These are phyloP conservation scores for Numida meleagris DNA, from an alignment of 2,113 vertebrate species.

Conservation along the genomic window DNA sequence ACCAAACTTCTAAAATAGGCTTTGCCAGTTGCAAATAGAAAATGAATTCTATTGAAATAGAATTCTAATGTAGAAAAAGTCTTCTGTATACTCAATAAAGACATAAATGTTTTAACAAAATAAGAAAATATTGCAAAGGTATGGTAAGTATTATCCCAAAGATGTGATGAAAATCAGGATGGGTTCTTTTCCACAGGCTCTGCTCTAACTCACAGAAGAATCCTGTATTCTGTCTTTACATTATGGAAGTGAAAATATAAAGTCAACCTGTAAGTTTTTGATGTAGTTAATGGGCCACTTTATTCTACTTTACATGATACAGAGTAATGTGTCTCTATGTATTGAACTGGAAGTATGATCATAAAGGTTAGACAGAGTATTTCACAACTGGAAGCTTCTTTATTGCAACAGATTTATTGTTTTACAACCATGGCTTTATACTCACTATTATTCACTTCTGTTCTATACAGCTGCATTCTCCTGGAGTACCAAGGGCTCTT, in stretches of 20 bases:
- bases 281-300: conserved; percentile 28
- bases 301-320: not conserved
- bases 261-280: not conserved
- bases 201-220: not conserved
- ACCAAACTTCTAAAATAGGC: not conserved
- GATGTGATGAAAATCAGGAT: not conserved
- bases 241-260: not conserved
- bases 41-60: not conserved
- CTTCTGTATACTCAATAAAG: not conserved
- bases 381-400: conserved; percentile 1
- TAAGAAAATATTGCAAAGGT: not conserved
- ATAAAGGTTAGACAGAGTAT: conserved; percentile 19
- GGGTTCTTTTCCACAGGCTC: not conserved
- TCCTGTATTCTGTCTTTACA: not conserved
- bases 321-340: not conserved
- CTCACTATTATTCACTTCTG: conserved; percentile 24
- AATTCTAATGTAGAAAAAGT: not conserved
- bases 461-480: conserved; percentile 17
- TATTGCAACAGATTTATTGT: not conserved
- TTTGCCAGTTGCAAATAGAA: not conserved
- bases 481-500: conserved; percentile 16
- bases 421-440: conserved; percentile 37
- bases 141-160: not conserved
- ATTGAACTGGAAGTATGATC: not conserved
- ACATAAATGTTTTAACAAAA: fast-evolving